phyloP scores from a whole-genome alignment of 2,888 invertebrate species.

The Keiferia lycopersicella region DNA sequence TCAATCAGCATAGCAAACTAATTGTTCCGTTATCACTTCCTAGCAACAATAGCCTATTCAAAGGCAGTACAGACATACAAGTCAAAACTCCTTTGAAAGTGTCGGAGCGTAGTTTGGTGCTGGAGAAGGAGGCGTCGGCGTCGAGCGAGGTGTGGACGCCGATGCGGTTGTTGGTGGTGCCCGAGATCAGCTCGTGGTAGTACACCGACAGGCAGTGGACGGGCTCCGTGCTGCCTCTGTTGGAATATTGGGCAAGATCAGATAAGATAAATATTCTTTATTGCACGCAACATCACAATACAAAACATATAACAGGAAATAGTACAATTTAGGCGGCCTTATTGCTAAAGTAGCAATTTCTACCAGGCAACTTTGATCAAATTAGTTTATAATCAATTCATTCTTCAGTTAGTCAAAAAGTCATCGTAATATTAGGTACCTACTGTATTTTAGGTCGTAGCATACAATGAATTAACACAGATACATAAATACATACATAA shows the following conservation, averaged over 20 bases:
- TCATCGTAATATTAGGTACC: too few relatives aligned
- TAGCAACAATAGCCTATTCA: slow-evolving; percentile 93
- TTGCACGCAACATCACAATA: too few relatives aligned
- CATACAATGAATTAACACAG: too few relatives aligned
- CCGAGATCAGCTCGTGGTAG: slow-evolving; percentile 91
- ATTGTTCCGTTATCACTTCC: slow-evolving; percentile 96
- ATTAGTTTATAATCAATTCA: too few relatives aligned
- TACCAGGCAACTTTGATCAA: too few relatives aligned
- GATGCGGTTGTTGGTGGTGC: slow-evolving; percentile 95
- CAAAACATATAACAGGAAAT: too few relatives aligned
- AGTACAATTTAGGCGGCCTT: too few relatives aligned
- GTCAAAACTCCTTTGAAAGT: slow-evolving; percentile 96
- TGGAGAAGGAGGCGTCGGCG: slow-evolving; percentile 88
- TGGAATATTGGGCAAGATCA: neutral
- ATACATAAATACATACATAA: too few relatives aligned
- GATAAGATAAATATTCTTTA: too few relatives aligned
- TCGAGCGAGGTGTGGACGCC: slow-evolving; percentile 90
- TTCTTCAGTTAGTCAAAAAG: too few relatives aligned
- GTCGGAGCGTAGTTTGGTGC: slow-evolving; percentile 92
- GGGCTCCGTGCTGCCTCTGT: slow-evolving; percentile 94
- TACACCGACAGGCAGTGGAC: slow-evolving; percentile 93
- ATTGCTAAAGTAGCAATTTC: too few relatives aligned
- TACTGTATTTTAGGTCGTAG: too few relatives aligned
- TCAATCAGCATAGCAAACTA: slow-evolving; percentile 87
- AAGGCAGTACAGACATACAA: slow-evolving; percentile 92